Evolutionary conservation across 2,888 invertebrate genomes (phyloP).

Genomic region (Agrilus biguttatus): DNA sequence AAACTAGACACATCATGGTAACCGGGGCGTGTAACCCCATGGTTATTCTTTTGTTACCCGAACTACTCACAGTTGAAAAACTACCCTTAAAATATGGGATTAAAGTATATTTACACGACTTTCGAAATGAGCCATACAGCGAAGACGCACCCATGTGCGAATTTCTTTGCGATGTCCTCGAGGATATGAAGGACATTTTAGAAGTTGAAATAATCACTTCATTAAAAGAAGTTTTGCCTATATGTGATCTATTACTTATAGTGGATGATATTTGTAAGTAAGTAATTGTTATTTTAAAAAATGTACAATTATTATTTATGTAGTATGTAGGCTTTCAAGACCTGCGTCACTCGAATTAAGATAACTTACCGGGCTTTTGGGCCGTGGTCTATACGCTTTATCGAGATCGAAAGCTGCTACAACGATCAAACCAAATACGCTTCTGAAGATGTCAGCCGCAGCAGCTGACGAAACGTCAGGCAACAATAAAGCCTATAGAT

Average conservation of each 20-base stretch:
- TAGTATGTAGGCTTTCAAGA: too few species aligned
- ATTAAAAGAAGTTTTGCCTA: slow-evolving; percentile 33
- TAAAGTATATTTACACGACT: slow-evolving; percentile 19
- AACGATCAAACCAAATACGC: too few species aligned
- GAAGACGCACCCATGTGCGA: slow-evolving; percentile 6
- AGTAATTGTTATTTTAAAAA: background rate
- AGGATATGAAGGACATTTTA: slow-evolving; percentile 11
- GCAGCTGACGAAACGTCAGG: too few species aligned
- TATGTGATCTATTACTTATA: slow-evolving; percentile 38
- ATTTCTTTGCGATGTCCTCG: slow-evolving; percentile 14
- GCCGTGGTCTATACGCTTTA: too few species aligned
- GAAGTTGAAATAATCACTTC: slow-evolving; percentile 21
- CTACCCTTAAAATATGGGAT: slow-evolving; percentile 15
- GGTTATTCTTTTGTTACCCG: slow-evolving; percentile 17
- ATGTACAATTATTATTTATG: slow-evolving; percentile 17
- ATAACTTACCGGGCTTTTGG: too few species aligned
- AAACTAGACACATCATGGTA: slow-evolving; percentile 15
- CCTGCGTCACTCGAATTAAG: too few species aligned
- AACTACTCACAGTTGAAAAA: slow-evolving; percentile 17
- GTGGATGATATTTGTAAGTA: slow-evolving; percentile 29
- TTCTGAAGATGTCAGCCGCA: too few species aligned
- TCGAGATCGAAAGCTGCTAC: too few species aligned
- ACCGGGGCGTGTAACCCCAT: slow-evolving; percentile 18
- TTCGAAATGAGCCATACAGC: slow-evolving; percentile 9
- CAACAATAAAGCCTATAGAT: too few species aligned